phyloP scores from a whole-genome alignment of 2,797 vertebrate genomes.

The Rhinatrema bivittatum region DNA sequence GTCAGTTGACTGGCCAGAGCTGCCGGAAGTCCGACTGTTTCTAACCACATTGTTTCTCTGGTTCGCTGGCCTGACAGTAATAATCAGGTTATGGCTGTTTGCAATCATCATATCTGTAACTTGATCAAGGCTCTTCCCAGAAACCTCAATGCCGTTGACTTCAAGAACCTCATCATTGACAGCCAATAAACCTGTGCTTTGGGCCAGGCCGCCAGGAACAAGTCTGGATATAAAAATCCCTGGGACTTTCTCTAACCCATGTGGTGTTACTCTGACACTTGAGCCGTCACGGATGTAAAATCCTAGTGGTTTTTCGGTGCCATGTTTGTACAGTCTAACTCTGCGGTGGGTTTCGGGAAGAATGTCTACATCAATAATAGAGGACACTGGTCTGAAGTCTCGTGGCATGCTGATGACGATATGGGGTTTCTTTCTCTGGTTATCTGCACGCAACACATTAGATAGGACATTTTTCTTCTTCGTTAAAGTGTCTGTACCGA shows the following conservation, averaged over 20 bases:
- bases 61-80: conserved; percentile 92
- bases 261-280: conserved; percentile 85
- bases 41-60: conserved; percentile 91
- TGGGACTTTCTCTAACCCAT: conserved; percentile 89
- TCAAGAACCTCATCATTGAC: conserved; percentile 95
- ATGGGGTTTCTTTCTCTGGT: conserved; percentile 79
- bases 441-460: conserved; percentile 79
- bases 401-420: conserved; percentile 89
- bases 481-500: conserved; percentile 79
- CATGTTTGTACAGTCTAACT: conserved; percentile 90
- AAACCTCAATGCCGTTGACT: conserved; percentile 94
- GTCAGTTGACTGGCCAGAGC: conserved; percentile 87
- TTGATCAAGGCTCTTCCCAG: conserved; percentile 89
- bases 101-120: conserved; percentile 99
- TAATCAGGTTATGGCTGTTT: conserved; percentile 95
- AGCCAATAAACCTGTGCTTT: conserved; percentile 88
- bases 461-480: conserved; percentile 87
- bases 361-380: conserved; percentile 95
- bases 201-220: conserved; percentile 87
- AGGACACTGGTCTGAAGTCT: conserved; percentile 92
- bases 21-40: conserved; percentile 76
- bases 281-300: conserved; percentile 95
- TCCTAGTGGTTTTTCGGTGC: conserved; percentile 88
- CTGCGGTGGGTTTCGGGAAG: conserved; percentile 90
- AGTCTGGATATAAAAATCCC: conserved; percentile 94